These are phyloP conservation scores for Garrulus glandarius DNA, from an alignment of 2,797 vertebrate species.

Conservation along the genomic window DNA sequence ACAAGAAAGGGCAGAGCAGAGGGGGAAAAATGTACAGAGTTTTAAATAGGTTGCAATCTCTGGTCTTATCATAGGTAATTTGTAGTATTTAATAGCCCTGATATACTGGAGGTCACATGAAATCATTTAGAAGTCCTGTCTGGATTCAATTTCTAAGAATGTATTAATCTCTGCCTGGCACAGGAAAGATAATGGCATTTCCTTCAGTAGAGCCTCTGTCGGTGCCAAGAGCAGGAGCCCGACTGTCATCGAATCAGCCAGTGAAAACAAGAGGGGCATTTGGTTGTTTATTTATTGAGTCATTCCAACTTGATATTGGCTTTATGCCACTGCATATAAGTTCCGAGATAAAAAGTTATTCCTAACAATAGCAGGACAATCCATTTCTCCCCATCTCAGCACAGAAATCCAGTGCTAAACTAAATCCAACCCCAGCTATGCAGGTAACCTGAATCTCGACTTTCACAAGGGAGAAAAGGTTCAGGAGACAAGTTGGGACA, in stretches of 20 bases:
- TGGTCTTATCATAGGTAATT: conserved; percentile 56
- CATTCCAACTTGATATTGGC: conserved; percentile 42
- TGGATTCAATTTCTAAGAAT: conserved; percentile 63
- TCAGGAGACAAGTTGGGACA: conserved; percentile 50
- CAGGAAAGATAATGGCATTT: conserved; percentile 55
- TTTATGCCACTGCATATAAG: conserved; percentile 24
- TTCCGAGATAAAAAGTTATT: conserved; percentile 42
- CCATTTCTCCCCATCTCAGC: neutral
- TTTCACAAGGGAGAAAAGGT: conserved; percentile 27
- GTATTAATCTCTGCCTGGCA: conserved; percentile 67
- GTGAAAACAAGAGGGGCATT: conserved; percentile 45
- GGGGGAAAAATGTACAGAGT: neutral
- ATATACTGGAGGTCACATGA: conserved; percentile 55
- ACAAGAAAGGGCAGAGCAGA: neutral
- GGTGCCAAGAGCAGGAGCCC: conserved; percentile 42
- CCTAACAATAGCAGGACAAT: neutral
- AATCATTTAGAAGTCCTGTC: conserved; percentile 57
- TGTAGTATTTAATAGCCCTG: conserved; percentile 58
- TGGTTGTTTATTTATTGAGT: conserved; percentile 65
- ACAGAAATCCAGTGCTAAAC: neutral
- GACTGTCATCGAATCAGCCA: conserved; percentile 57
- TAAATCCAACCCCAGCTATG: neutral
- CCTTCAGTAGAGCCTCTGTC: neutral
- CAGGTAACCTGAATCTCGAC: conserved; percentile 38
- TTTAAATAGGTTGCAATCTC: conserved; percentile 47